A percentile compares a stretch with the other conserved stretches of the same genome.
Conservation (phyloP, 1,140 invertebrate species). For the Drosophila ironensis region DNA sequence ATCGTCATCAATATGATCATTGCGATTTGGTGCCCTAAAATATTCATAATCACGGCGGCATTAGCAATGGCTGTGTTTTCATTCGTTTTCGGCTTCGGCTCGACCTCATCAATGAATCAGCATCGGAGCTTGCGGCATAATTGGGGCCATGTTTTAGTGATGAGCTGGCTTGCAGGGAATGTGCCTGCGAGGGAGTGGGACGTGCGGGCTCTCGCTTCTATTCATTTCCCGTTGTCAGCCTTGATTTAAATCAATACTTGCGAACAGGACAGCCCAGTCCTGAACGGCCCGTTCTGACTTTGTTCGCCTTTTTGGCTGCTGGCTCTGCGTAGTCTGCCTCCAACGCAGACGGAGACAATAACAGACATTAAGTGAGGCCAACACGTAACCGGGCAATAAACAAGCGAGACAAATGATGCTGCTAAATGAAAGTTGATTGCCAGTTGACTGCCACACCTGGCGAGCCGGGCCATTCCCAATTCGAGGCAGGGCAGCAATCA, state of each 20-base stretch:
- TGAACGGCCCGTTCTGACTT: slow-evolving; percentile 9
- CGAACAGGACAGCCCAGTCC: slow-evolving; percentile 9
- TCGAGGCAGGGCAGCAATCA: slow-evolving; percentile 47
- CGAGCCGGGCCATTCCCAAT: slow-evolving; percentile 2
- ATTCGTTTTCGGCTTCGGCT: slow-evolving; percentile 34
- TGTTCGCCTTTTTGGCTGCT: background rate
- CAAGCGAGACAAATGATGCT: slow-evolving; percentile 79
- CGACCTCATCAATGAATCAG: slow-evolving; percentile 48
- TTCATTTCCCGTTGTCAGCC: background rate
- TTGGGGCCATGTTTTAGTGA: slow-evolving; percentile 59
- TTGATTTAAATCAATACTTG: slow-evolving; percentile 30
- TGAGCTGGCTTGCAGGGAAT: slow-evolving; percentile 7
- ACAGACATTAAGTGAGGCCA: slow-evolving; percentile 74
- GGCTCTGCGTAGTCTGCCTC: background rate
- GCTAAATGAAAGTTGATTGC: slow-evolving; percentile 80
- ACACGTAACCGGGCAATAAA: slow-evolving; percentile 78
- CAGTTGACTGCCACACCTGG: slow-evolving; percentile 74
- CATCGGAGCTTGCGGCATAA: slow-evolving; percentile 33
- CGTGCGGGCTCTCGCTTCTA: too few relatives aligned
- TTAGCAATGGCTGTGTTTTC: slow-evolving; percentile 53
- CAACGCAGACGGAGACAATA: slow-evolving; percentile 49
- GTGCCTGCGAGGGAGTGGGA: background rate
- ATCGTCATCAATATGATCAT: slow-evolving; percentile 16
- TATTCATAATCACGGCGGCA: slow-evolving; percentile 76
- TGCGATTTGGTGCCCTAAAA: slow-evolving; percentile 42